phyloP scores from a whole-genome alignment of 2,797 vertebrate genomes.

The Lateolabrax maculatus region DNA sequence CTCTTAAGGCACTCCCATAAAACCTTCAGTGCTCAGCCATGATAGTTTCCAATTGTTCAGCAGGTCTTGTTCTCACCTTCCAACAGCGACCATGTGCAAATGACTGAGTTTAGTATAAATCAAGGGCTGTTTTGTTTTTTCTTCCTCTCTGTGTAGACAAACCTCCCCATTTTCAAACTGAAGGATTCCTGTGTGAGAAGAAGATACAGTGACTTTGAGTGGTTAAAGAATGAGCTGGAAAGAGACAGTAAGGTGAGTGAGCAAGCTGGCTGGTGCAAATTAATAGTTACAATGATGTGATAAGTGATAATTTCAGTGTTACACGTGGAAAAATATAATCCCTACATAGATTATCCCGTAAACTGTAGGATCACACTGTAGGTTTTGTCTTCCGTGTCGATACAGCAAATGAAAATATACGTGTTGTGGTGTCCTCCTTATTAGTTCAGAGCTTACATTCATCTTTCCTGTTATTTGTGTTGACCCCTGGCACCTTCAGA shows the following conservation, averaged over 20 bases:
- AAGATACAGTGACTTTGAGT: conserved; percentile 99
- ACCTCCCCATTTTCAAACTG: conserved; percentile 98
- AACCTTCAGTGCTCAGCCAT: neutral
- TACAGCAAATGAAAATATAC: neutral
- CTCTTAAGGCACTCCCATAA: neutral
- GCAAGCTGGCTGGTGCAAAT: neutral
- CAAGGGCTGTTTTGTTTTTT: neutral
- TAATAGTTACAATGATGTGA: neutral
- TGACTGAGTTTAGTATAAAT: conserved; percentile 10
- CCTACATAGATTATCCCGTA: neutral
- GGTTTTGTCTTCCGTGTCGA: neutral
- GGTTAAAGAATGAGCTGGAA: conserved; percentile 99
- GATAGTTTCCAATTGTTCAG: neutral
- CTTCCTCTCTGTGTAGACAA: conserved; percentile 86
- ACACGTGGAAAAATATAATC: neutral
- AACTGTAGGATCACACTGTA: neutral
- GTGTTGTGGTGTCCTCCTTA: neutral
- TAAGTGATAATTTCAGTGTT: neutral
- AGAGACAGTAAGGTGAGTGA: conserved; percentile 96
- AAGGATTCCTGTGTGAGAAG: conserved; percentile 97
- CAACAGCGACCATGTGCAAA: neutral
- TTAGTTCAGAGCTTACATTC: neutral
- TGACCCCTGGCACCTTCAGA: conserved; percentile 81
- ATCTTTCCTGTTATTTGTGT: neutral
- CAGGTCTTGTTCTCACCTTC: neutral